A percentile compares a stretch with the other conserved stretches of the same genome.
phyloP scores from a whole-genome alignment of 2,113 vertebrate species.

The Cygnus buccinator region DNA sequence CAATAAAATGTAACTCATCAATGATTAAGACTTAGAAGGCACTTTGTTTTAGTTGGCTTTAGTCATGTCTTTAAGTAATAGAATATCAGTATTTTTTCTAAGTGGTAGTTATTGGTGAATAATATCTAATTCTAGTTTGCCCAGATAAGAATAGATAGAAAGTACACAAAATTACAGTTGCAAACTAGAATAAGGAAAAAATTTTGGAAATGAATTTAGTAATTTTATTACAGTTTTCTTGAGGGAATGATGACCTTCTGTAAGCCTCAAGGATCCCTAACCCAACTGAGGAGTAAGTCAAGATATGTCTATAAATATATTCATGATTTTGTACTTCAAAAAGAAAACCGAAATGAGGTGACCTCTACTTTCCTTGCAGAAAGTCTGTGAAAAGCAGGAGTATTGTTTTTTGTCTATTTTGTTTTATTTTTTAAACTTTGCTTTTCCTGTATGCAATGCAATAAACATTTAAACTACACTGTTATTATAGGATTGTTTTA shows the following conservation, averaged over 20 bases:
- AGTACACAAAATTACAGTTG: neutral
- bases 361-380: neutral
- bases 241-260: neutral
- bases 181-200: neutral
- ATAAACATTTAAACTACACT: neutral
- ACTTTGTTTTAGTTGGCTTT: neutral
- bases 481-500: neutral
- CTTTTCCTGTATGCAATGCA: neutral
- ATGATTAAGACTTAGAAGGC: neutral
- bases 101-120: neutral
- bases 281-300: neutral
- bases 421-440: neutral
- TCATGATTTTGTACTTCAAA: neutral
- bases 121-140: neutral
- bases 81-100: neutral
- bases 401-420: neutral
- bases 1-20: neutral
- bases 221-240: neutral
- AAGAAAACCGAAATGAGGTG: neutral
- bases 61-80: neutral
- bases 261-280: neutral
- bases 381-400: neutral
- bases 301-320: neutral
- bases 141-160: neutral
- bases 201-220: neutral